These are phyloP conservation scores for Orthonyx spaldingii DNA, from an alignment of 2,113 vertebrate species.

Conservation along the genomic window DNA sequence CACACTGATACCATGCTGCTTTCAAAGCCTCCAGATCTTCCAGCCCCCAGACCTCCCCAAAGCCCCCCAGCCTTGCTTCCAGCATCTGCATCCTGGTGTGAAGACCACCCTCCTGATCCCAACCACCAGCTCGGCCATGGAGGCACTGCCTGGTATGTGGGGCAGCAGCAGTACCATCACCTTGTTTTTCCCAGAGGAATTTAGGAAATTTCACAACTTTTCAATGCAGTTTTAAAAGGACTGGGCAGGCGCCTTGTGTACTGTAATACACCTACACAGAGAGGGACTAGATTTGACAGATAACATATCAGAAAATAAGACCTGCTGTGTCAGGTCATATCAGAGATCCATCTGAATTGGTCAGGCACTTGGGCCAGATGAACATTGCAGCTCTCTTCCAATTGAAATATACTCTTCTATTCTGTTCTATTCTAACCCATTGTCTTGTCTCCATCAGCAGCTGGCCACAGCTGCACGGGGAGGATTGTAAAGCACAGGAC, in stretches of 20 bases:
- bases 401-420: background rate
- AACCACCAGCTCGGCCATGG: fast-evolving
- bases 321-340: background rate
- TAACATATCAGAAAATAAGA: background rate
- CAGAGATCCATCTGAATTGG: background rate
- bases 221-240: background rate
- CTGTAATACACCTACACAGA: background rate
- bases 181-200: background rate
- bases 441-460: background rate
- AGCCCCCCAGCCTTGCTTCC: background rate
- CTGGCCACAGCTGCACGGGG: background rate
- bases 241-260: background rate
- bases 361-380: background rate
- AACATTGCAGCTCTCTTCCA: background rate
- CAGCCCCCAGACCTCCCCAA: background rate
- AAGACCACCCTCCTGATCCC: background rate
- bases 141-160: fast-evolving
- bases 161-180: background rate
- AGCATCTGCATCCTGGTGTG: background rate
- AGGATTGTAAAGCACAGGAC: background rate
- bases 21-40: background rate
- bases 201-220: background rate
- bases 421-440: background rate
- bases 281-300: background rate
- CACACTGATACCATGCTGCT: background rate